Conservation (phyloP, 2,113 vertebrate species). For the Bolborhynchus lineola region DNA sequence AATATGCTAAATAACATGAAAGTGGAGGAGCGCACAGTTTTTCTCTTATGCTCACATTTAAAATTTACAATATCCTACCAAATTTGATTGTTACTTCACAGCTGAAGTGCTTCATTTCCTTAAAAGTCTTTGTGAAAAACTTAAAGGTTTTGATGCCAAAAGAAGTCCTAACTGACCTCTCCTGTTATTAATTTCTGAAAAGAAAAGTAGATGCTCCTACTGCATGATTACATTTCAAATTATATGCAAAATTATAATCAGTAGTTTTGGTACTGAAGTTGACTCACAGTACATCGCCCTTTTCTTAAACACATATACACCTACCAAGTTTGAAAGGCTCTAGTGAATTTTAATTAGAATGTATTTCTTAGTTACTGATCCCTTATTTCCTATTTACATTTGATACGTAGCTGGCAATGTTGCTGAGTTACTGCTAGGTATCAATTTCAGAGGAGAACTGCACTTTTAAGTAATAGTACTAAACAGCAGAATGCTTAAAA, state of each 20-base stretch:
- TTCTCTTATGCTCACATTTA: background rate
- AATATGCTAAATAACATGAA: background rate
- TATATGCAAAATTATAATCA: background rate
- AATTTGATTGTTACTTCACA: background rate
- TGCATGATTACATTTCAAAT: background rate
- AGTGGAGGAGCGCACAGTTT: background rate
- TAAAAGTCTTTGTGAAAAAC: background rate
- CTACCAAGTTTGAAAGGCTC: background rate
- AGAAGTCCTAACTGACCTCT: background rate
- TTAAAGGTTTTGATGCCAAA: background rate
- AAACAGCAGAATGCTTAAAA: background rate
- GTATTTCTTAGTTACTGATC: background rate
- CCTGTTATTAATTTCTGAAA: background rate
- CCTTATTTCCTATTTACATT: background rate
- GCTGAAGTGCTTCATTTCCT: background rate
- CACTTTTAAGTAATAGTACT: background rate
- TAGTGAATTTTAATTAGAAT: background rate
- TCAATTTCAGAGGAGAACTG: constrained; percentile 18
- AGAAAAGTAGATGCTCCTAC: background rate
- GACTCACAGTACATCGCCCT: background rate
- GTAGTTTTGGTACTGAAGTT: background rate
- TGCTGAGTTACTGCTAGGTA: background rate
- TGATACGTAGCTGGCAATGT: background rate
- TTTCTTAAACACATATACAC: background rate
- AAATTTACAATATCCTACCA: background rate